Conservation (phyloP, 2,113 vertebrate species). For the Erythrolamprus reginae region DNA sequence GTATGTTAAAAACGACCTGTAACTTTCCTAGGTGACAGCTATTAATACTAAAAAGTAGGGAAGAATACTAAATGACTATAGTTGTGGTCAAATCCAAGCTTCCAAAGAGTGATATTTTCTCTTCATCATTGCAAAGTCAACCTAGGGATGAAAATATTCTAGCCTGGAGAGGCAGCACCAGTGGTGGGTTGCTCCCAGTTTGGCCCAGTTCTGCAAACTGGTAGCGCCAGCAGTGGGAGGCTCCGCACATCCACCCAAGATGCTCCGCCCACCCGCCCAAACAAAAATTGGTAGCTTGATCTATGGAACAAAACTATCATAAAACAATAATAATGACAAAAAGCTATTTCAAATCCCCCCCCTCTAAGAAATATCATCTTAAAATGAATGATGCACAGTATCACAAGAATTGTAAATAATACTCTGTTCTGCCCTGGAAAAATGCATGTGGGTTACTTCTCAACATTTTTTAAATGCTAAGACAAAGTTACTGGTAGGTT, state of each 20-base stretch:
- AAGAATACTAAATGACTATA: neutral
- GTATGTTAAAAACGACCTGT: conserved; percentile 30
- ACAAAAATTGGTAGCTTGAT: neutral
- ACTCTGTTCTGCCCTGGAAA: neutral
- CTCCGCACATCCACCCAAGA: too few relatives aligned
- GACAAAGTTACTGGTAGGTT: neutral
- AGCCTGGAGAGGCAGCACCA: neutral
- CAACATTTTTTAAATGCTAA: neutral
- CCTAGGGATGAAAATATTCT: neutral
- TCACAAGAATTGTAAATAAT: neutral
- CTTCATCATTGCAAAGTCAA: neutral
- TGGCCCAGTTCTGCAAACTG: too few relatives aligned
- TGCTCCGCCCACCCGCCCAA: too few relatives aligned
- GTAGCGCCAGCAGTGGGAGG: too few relatives aligned
- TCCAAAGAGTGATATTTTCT: neutral
- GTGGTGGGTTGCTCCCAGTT: too few relatives aligned
- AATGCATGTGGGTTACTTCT: neutral
- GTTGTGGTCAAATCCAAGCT: neutral
- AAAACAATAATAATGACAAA: neutral
- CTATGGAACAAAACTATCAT: neutral
- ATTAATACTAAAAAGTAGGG: neutral
- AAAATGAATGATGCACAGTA: neutral
- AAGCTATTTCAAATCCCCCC: too few relatives aligned
- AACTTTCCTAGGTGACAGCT: conserved; percentile 18
- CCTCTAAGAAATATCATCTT: neutral